A percentile compares a stretch with the other conserved stretches of the same genome.
phyloP scores from a whole-genome alignment of 1,140 invertebrate species.

The Macrosteles quadrilineatus region DNA sequence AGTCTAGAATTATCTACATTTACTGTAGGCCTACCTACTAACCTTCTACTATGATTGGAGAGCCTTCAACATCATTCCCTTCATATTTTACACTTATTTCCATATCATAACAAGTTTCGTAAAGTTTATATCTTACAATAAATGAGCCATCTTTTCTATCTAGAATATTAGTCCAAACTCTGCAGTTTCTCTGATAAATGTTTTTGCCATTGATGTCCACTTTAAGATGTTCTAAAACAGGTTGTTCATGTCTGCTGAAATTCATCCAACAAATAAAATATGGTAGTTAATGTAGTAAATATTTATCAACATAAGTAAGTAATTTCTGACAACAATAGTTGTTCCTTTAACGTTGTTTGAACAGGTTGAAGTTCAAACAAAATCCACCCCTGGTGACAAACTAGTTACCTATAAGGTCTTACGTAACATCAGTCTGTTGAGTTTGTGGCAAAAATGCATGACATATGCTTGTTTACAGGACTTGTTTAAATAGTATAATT shows the following conservation, averaged over 20 bases:
- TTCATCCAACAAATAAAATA: neutral
- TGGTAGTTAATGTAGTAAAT: neutral
- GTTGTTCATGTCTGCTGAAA: neutral
- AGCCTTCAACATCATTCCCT: constrained; percentile 63
- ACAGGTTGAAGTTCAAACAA: constrained; percentile 45
- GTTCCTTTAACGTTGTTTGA: constrained; percentile 44
- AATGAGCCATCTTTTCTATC: constrained; percentile 83
- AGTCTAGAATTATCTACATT: too few species aligned
- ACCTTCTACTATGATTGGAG: constrained; percentile 68
- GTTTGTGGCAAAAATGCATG: too few species aligned
- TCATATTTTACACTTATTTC: constrained; percentile 70
- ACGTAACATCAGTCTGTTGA: too few species aligned
- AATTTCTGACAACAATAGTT: constrained; percentile 47
- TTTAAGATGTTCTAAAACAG: neutral
- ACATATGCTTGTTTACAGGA: too few species aligned
- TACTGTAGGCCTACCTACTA: too few species aligned
- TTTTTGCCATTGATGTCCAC: constrained; percentile 56
- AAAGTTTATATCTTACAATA: constrained; percentile 82
- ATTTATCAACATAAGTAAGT: neutral
- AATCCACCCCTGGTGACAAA: neutral
- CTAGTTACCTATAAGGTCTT: too few species aligned
- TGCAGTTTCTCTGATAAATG: constrained; percentile 56
- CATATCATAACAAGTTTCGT: constrained; percentile 71
- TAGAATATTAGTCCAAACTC: constrained; percentile 73
- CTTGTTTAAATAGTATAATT: too few species aligned